These are phyloP conservation scores for Neoaliturus tenellus DNA, from an alignment of 2,888 invertebrate genomes.

Conservation along the genomic window DNA sequence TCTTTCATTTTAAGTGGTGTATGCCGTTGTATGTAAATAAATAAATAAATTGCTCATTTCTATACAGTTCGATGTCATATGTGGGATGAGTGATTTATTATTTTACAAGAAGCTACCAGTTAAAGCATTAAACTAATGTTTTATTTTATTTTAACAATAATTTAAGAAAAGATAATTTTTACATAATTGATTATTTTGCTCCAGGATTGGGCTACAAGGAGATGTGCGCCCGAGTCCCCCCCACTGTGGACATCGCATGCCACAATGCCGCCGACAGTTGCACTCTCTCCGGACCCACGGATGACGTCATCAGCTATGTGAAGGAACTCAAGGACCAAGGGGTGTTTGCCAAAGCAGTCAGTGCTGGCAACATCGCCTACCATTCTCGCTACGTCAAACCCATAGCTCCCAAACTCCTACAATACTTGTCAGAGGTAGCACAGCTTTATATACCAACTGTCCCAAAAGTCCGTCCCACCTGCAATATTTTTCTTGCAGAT, in stretches of 20 bases:
- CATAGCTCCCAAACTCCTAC: neutral
- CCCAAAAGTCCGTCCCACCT: too few species aligned
- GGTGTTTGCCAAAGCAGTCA: slow-evolving; percentile 67
- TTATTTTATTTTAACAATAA: neutral
- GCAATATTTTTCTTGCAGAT: too few species aligned
- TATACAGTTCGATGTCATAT: too few species aligned
- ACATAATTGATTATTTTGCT: neutral
- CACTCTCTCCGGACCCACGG: slow-evolving; percentile 86
- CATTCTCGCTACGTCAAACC: slow-evolving; percentile 68
- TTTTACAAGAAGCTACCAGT: neutral
- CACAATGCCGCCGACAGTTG: slow-evolving; percentile 87
- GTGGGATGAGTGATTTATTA: too few species aligned
- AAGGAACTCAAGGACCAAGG: slow-evolving; percentile 72
- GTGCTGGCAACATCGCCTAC: slow-evolving; percentile 68
- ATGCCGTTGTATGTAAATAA: too few species aligned
- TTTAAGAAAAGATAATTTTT: neutral
- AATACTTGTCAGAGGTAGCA: neutral
- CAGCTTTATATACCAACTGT: too few species aligned
- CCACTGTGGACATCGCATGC: slow-evolving; percentile 82
- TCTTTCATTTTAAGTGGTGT: too few species aligned
- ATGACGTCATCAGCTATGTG: slow-evolving; percentile 78
- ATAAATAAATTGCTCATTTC: too few species aligned
- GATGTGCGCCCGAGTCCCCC: slow-evolving; percentile 63
- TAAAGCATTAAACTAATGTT: neutral
- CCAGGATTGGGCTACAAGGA: slow-evolving; percentile 63